Conservation (phyloP, 1,140 invertebrate genomes). For the Archegozetes longisetosus region DNA sequence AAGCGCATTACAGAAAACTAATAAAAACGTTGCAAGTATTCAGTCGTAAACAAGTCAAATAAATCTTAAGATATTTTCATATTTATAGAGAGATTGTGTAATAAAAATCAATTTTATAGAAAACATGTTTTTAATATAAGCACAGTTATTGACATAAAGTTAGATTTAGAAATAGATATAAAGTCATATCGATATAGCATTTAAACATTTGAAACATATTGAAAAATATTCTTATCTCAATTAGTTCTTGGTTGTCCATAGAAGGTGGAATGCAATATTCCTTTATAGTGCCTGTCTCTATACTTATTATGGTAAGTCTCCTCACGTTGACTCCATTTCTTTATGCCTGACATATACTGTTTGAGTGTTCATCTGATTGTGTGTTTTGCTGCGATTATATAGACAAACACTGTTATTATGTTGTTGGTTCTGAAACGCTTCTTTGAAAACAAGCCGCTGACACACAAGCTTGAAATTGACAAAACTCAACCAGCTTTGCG, state of each 20-base stretch:
- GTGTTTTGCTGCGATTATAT: too few relatives aligned
- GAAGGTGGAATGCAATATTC: slow-evolving; percentile 51
- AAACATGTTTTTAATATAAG: too few relatives aligned
- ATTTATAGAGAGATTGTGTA: too few relatives aligned
- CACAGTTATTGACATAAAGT: too few relatives aligned
- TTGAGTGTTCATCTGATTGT: not conserved
- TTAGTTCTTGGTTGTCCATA: slow-evolving; percentile 48
- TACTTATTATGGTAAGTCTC: slow-evolving; percentile 40
- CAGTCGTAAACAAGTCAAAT: too few relatives aligned
- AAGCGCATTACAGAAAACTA: too few relatives aligned
- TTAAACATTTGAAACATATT: too few relatives aligned
- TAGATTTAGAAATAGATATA: too few relatives aligned
- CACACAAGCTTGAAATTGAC: slow-evolving; percentile 20
- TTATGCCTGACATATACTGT: slow-evolving; percentile 1
- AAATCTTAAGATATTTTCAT: too few relatives aligned
- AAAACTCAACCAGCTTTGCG: slow-evolving; percentile 31
- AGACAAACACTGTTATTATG: slow-evolving; percentile 33
- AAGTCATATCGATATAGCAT: too few relatives aligned
- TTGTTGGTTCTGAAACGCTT: slow-evolving; percentile 28
- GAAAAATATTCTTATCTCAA: slow-evolving; percentile 15
- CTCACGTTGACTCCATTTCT: not conserved
- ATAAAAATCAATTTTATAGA: too few relatives aligned
- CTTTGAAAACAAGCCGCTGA: slow-evolving; percentile 24
- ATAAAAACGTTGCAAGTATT: too few relatives aligned
- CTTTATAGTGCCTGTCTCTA: slow-evolving; percentile 47